Conservation (phyloP, 2,888 invertebrate genomes). For the Drosophila flavopinicola region DNA sequence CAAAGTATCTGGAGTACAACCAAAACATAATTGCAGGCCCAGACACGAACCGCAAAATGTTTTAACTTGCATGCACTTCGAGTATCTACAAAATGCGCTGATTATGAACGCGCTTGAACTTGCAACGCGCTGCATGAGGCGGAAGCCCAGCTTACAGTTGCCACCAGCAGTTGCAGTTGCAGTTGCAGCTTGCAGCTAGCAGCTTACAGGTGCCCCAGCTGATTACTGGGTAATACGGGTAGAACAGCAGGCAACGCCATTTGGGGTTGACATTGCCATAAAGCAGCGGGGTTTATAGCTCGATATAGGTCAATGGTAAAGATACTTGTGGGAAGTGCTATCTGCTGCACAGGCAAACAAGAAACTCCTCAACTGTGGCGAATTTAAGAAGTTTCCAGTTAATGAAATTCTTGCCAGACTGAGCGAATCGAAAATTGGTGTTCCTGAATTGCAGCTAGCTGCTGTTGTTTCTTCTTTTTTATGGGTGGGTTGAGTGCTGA, state of each 20-base stretch:
- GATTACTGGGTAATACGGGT: constrained; percentile 24
- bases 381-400: constrained; percentile 55
- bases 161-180: constrained; percentile 17
- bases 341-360: neutral
- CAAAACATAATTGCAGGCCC: constrained; percentile 73
- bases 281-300: constrained; percentile 54
- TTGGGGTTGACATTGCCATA: constrained; percentile 59
- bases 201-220: constrained; percentile 47
- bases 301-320: constrained; percentile 54
- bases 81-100: constrained; percentile 75
- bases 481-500: too few species aligned
- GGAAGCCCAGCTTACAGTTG: constrained; percentile 41
- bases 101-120: constrained; percentile 73
- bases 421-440: constrained; percentile 45
- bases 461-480: neutral
- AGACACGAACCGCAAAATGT: constrained; percentile 69
- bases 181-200: constrained; percentile 24
- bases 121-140: constrained; percentile 33
- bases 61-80: constrained; percentile 63
- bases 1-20: constrained; percentile 77
- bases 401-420: constrained; percentile 44
- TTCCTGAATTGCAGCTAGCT: constrained; percentile 5
- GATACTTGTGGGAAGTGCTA: constrained; percentile 40
- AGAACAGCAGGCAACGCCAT: constrained; percentile 35
- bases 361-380: constrained; percentile 24